Conservation (phyloP, 2,797 vertebrate genomes). For the Galago senegalensis region DNA sequence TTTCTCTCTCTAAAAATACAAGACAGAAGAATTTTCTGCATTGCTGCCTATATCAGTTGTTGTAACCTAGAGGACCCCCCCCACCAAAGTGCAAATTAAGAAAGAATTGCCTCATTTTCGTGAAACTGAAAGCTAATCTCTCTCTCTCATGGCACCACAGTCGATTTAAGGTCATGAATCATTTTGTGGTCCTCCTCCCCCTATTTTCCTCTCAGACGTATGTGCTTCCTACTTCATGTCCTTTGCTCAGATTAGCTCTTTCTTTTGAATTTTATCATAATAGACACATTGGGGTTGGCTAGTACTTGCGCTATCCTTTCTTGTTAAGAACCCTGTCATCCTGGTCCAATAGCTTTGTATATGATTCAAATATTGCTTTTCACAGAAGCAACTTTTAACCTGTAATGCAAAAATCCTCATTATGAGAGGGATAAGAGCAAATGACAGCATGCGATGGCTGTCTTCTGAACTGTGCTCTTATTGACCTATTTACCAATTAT, state of each 20-base stretch:
- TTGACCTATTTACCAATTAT: conserved; percentile 73
- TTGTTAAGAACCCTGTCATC: conserved; percentile 79
- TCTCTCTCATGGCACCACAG: not conserved
- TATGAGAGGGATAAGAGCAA: not conserved
- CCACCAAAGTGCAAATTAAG: not conserved
- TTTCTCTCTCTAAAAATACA: not conserved
- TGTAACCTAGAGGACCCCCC: not conserved
- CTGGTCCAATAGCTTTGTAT: conserved; percentile 63
- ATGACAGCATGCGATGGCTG: not conserved
- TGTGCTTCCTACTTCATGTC: conserved; percentile 45
- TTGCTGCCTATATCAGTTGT: not conserved
- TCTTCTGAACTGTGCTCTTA: conserved; percentile 64
- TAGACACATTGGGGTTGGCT: conserved; percentile 77
- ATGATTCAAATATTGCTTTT: conserved; percentile 69
- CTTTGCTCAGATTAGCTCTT: conserved; percentile 65
- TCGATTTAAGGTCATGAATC: not conserved
- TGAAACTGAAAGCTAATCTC: not conserved
- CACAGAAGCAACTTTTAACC: conserved; percentile 75
- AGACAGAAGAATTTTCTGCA: not conserved
- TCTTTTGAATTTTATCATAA: conserved; percentile 80
- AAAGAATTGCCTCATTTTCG: not conserved
- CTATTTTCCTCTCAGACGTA: conserved; percentile 1
- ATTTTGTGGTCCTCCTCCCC: not conserved
- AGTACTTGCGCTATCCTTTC: conserved; percentile 73
- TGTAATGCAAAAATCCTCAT: conserved; percentile 59